phyloP scores from a whole-genome alignment of 2,113 vertebrate species.

The Tenrec ecaudatus region DNA sequence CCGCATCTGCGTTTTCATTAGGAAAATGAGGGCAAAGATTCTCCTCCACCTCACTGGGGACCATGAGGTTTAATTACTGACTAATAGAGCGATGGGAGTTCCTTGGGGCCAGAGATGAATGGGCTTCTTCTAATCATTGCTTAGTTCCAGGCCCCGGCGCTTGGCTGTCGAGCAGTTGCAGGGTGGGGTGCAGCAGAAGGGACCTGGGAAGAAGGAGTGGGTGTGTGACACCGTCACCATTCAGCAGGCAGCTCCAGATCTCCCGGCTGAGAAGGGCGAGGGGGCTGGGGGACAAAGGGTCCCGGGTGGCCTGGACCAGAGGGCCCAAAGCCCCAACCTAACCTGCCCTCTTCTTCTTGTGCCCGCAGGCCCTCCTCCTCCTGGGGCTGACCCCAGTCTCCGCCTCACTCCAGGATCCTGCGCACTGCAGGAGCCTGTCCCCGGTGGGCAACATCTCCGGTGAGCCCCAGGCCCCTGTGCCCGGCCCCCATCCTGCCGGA shows the following conservation, averaged over 20 bases:
- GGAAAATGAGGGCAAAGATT: conserved; percentile 43
- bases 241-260: background rate
- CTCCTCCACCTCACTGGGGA: conserved; percentile 39
- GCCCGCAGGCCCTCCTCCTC: conserved; percentile 81
- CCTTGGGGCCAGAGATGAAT: conserved; percentile 38
- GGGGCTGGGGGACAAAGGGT: background rate
- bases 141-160: background rate
- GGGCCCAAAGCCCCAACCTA: background rate
- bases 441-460: conserved; percentile 82
- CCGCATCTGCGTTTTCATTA: conserved; percentile 1
- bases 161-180: no score
- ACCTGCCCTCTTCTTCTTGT: background rate
- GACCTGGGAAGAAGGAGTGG: background rate
- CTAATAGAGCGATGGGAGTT: conserved; percentile 66
- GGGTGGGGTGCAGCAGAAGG: background rate
- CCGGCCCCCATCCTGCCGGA: background rate
- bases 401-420: conserved; percentile 82
- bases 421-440: conserved; percentile 84
- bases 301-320: background rate
- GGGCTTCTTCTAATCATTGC: conserved; percentile 20
- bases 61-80: conserved; percentile 64
- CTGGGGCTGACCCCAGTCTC: conserved; percentile 72
- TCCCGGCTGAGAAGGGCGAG: background rate
- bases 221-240: background rate
- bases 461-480: conserved; percentile 69